Conservation (phyloP, 2,888 invertebrate species). For the Drosophila subquinaria region DNA sequence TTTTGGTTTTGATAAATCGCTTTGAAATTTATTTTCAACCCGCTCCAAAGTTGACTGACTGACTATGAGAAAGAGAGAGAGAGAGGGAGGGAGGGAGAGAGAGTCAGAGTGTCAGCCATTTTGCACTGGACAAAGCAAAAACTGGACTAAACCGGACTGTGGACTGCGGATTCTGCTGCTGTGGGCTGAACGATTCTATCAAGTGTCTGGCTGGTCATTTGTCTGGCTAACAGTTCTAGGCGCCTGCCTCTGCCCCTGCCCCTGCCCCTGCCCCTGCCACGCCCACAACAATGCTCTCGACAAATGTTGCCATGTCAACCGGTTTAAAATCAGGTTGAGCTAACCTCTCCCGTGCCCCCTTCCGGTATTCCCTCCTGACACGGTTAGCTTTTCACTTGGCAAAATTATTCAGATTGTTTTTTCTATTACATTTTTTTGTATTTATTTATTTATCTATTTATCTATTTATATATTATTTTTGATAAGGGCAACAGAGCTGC, state of each 20-base stretch:
- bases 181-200: slow-evolving; percentile 28
- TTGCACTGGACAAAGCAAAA: slow-evolving; percentile 1
- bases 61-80: slow-evolving; percentile 1
- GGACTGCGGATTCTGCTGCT: slow-evolving; percentile 1
- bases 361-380: neutral
- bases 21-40: slow-evolving; percentile 67
- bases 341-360: neutral
- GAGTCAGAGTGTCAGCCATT: slow-evolving; percentile 6
- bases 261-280: slow-evolving; percentile 23
- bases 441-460: neutral
- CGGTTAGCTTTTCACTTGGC: slow-evolving; percentile 19
- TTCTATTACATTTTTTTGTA: neutral
- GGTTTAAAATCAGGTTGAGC: slow-evolving; percentile 50
- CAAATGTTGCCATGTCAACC: slow-evolving; percentile 57
- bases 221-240: slow-evolving; percentile 60
- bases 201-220: slow-evolving; percentile 53
- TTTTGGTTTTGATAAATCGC: slow-evolving; percentile 72
- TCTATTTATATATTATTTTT: neutral
- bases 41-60: slow-evolving; percentile 15
- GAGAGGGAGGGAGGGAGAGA: too few relatives aligned
- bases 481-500: slow-evolving; percentile 28
- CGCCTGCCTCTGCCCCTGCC: slow-evolving; percentile 28
- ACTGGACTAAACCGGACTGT: slow-evolving; percentile 27
- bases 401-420: neutral
- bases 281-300: slow-evolving; percentile 41